Base-by-base conservation (phyloP, 2,888 invertebrate genomes). In the Tigriopus californicus region DNA sequence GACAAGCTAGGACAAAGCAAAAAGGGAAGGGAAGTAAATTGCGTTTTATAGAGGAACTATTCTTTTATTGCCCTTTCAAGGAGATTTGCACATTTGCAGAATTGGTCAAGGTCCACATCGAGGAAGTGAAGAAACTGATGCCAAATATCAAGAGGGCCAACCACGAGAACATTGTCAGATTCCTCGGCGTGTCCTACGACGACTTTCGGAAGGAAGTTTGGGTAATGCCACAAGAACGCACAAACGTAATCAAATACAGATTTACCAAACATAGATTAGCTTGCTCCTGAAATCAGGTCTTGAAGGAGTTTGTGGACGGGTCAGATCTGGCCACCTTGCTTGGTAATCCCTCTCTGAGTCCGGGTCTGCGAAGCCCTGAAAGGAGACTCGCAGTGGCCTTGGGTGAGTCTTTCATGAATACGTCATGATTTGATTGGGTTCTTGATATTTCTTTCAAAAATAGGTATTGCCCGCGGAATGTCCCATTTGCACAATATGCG, bases 171-270 rank as follows among this genome's bases (percentile, higher is more conserved):
- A 15, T 49, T 20, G 49, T 49, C 12, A 49, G 22, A 22, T 49
- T 20, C 22, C 49, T 49, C 4, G 49, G 49, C 22, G 49, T 49
- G 11, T 20, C 20, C 22, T 49, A 49, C 11, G 49, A 49, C 22
- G 49, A 49, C 11, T 49, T 49, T 49, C 49, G 49, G 13, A 49
- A 49, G 22, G 49, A 49, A 49, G 49, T 49, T 49, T 49, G 49
- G 49, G 49, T 49, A 22, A 44, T n/a, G 3, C 44, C 44, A 44
- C 3, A n/a, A 10, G 10, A 18, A 44, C n/a, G 18, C 44, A 44
- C 18, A 44, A 18, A 13, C 11, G 11, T 41, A 41, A 41, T 12
- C 13, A 13, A 41, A 41, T 41, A 13, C 13, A 13, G 11, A 12
- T 41, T 13, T 12, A 41, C 11, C 11, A 11, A 41, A 41, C 41